A percentile compares a stretch with the other conserved stretches of the same genome.
phyloP scores from a whole-genome alignment of 2,888 invertebrate genomes.

The Mesopsocus fuscifrons region DNA sequence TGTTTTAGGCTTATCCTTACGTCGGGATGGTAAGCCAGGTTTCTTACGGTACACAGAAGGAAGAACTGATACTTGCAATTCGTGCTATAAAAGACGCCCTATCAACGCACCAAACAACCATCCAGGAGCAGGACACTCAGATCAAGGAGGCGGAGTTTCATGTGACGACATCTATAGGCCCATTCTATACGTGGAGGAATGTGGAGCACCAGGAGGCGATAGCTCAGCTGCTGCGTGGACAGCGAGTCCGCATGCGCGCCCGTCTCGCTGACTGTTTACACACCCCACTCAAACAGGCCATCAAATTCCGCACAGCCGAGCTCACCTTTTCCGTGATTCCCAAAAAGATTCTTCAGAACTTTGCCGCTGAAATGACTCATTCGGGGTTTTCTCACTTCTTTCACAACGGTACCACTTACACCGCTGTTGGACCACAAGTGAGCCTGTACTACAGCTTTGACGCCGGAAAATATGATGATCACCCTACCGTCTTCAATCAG shows the following conservation, averaged over 20 bases:
- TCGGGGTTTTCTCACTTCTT: conserved; percentile 4
- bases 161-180: background rate
- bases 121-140: background rate
- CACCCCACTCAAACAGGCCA: background rate
- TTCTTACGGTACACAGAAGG: background rate
- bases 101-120: background rate
- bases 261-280: background rate
- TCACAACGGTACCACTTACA: background rate
- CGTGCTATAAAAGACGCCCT: background rate
- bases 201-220: background rate
- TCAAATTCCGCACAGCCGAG: background rate
- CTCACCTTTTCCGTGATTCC: background rate
- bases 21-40: background rate
- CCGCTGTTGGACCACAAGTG: background rate
- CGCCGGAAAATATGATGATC: background rate
- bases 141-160: background rate
- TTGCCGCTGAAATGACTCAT: background rate
- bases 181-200: conserved; percentile 1
- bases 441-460: background rate
- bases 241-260: background rate
- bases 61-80: background rate
- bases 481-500: background rate
- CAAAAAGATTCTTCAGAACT: background rate
- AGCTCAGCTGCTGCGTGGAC: background rate
- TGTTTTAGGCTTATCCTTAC: background rate